phyloP scores from a whole-genome alignment of 2,797 vertebrate species.

The Siniperca undulata region DNA sequence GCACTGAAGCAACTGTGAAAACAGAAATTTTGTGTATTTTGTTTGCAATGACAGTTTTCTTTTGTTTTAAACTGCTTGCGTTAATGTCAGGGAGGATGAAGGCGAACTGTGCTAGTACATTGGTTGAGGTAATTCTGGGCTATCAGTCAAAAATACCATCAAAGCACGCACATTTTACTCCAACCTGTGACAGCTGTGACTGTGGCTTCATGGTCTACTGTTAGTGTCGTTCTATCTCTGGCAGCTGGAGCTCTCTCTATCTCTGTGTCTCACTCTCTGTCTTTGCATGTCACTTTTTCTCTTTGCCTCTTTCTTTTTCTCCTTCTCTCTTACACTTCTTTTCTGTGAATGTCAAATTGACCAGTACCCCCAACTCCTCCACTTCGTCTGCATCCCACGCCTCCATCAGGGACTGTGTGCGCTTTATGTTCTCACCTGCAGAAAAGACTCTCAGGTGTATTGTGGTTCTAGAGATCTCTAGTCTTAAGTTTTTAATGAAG shows the following conservation, averaged over 20 bases:
- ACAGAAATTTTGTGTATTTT: conserved; percentile 58
- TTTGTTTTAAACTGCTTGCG: conserved; percentile 42
- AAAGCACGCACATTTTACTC: conserved; percentile 66
- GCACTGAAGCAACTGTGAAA: conserved; percentile 52
- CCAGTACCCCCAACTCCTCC: conserved; percentile 38
- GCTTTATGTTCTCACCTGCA: conserved; percentile 59
- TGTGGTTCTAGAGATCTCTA: conserved; percentile 48
- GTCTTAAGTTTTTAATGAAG: conserved; percentile 63
- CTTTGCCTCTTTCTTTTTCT: conserved; percentile 27
- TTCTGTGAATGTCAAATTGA: conserved; percentile 66
- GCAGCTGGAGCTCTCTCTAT: conserved; percentile 62
- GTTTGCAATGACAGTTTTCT: conserved; percentile 49
- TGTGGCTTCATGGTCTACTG: conserved; percentile 60
- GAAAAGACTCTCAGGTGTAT: conserved; percentile 56
- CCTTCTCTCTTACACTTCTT: conserved; percentile 19
- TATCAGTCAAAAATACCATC: conserved; percentile 67
- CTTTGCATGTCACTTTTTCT: conserved; percentile 30
- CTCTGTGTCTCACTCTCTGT: conserved; percentile 39
- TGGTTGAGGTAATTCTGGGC: conserved; percentile 62
- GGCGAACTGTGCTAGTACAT: conserved; percentile 44
- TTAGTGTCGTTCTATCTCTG: conserved; percentile 52
- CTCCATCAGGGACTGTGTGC: conserved; percentile 48
- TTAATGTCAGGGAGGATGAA: conserved; percentile 46
- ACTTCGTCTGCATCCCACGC: conserved; percentile 44
- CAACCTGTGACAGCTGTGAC: conserved; percentile 70